Percentiles rank a stretch among this genome's conserved stretches.
Evolutionary conservation across 2,797 vertebrate genomes (phyloP).

Genomic region (Sparidentex hasta): DNA sequence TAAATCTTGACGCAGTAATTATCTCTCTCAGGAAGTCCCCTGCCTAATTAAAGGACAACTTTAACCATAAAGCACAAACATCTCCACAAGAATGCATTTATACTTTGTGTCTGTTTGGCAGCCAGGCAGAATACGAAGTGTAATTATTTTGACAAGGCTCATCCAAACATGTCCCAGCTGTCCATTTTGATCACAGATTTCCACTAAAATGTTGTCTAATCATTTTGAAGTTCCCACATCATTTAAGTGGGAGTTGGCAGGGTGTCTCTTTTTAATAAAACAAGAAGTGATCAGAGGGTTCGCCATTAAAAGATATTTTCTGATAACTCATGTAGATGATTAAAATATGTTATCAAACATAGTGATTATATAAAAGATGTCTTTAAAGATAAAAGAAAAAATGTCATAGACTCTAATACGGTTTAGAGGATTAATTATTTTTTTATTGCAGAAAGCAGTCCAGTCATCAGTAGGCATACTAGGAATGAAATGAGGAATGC

Average conservation of each 20-base stretch:
- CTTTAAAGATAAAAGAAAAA: slow-evolving; percentile 17
- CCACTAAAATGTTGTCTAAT: slow-evolving; percentile 11
- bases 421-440: slow-evolving; percentile 58
- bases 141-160: slow-evolving; percentile 40
- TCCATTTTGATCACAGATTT: slow-evolving; percentile 29
- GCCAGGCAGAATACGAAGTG: slow-evolving; percentile 24
- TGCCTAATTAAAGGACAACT: slow-evolving; percentile 38
- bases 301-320: background rate
- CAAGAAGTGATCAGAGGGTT: background rate
- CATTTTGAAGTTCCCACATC: slow-evolving; percentile 6
- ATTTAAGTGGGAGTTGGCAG: background rate
- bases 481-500: slow-evolving; percentile 77
- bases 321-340: background rate
- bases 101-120: slow-evolving; percentile 6
- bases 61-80: slow-evolving; percentile 7
- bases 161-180: slow-evolving; percentile 18
- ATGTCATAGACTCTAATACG: background rate
- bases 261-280: background rate
- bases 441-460: slow-evolving; percentile 85
- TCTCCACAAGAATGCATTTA: slow-evolving; percentile 23
- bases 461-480: slow-evolving; percentile 67
- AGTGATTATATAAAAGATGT: background rate
- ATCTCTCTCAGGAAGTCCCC: slow-evolving; percentile 36
- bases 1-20: slow-evolving; percentile 42
- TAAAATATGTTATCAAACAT: background rate